A percentile compares a stretch with the other conserved stretches of the same genome.
Conservation (phyloP, 2,113 vertebrate species). For the Entomyzon cyanotis region DNA sequence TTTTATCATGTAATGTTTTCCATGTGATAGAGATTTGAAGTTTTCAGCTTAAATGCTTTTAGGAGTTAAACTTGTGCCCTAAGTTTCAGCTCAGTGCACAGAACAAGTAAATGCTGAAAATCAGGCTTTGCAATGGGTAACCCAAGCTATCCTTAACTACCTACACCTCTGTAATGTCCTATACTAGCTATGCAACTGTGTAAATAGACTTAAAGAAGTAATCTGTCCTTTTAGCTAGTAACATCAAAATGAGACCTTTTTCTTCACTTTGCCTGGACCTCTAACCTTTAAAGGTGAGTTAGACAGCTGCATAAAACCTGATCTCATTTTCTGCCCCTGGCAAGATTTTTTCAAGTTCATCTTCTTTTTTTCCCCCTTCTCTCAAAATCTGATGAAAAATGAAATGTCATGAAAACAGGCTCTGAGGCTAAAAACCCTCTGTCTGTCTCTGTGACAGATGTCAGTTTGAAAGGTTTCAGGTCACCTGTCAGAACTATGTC, state of each 20-base stretch:
- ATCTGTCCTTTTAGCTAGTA: slow-evolving; percentile 76
- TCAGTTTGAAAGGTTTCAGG: slow-evolving; percentile 86
- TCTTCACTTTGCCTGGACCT: slow-evolving; percentile 77
- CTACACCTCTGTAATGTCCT: slow-evolving; percentile 26
- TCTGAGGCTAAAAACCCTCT: slow-evolving; percentile 81
- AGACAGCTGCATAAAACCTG: slow-evolving; percentile 83
- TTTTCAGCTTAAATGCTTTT: not conserved
- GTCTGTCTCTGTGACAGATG: slow-evolving; percentile 87
- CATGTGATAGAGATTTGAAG: not conserved
- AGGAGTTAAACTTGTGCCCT: not conserved
- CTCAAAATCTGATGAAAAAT: slow-evolving; percentile 87
- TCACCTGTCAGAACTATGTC: slow-evolving; percentile 84
- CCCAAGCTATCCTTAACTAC: slow-evolving; percentile 28
- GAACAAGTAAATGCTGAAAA: slow-evolving; percentile 38
- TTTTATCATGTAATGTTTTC: not conserved
- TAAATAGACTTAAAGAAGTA: slow-evolving; percentile 71
- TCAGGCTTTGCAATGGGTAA: slow-evolving; percentile 61
- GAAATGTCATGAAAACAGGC: slow-evolving; percentile 85
- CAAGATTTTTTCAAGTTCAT: slow-evolving; percentile 85
- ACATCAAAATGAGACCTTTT: slow-evolving; percentile 80
- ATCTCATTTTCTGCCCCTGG: slow-evolving; percentile 84
- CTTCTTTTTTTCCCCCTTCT: slow-evolving; percentile 73
- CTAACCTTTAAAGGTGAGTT: slow-evolving; percentile 81
- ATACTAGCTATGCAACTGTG: slow-evolving; percentile 63
- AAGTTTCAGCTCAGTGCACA: not conserved